phyloP scores from a whole-genome alignment of 2,888 invertebrate species.

The Drepanosiphum platanoidis region DNA sequence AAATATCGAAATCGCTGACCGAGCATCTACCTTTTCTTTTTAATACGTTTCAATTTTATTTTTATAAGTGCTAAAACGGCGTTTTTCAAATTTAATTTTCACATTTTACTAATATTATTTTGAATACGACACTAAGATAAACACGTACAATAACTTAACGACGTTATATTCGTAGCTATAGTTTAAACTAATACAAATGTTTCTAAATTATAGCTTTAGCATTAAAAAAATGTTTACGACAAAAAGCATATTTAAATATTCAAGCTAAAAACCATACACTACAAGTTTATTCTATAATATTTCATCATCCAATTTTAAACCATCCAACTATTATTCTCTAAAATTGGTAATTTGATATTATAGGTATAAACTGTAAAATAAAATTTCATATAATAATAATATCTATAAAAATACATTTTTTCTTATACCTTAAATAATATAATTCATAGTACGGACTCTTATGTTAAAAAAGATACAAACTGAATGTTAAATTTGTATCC shows the following conservation, averaged over 20 bases:
- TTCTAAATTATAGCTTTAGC: not conserved
- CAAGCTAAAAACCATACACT: conserved; percentile 7
- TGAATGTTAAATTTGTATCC: too few species aligned
- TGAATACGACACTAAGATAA: not conserved
- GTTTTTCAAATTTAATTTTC: not conserved
- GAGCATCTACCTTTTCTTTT: not conserved
- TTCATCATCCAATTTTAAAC: conserved; percentile 58
- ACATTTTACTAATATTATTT: not conserved
- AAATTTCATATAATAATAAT: not conserved
- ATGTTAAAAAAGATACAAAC: too few species aligned
- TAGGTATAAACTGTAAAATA: not conserved
- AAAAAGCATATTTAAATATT: conserved; percentile 6
- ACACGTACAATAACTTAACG: not conserved
- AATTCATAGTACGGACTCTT: not conserved
- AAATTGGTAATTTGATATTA: conserved; percentile 45
- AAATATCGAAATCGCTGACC: not conserved
- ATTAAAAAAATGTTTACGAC: not conserved
- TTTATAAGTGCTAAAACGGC: too few species aligned
- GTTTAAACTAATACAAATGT: not conserved
- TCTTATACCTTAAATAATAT: not conserved
- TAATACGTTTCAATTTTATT: not conserved
- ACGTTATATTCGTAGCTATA: too few species aligned
- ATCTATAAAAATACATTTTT: too few species aligned
- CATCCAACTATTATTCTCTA: conserved; percentile 48
- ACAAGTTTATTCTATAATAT: conserved; percentile 16